A percentile compares a stretch with the other conserved stretches of the same genome.
phyloP scores from a whole-genome alignment of 2,113 vertebrate species.

The Bubo scandiacus region DNA sequence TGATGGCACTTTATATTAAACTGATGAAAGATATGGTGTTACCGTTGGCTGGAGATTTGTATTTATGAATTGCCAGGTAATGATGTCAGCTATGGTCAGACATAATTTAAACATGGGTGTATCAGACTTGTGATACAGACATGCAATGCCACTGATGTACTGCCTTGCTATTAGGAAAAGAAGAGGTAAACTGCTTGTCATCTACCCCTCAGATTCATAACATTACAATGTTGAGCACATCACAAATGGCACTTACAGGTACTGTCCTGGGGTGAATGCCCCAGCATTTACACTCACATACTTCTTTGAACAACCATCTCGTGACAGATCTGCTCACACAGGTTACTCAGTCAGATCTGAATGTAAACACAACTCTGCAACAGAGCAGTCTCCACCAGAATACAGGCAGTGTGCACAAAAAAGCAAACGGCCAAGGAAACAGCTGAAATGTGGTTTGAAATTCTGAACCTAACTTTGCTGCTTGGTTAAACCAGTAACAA shows the following conservation, averaged over 20 bases:
- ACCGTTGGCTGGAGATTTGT: neutral
- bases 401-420: neutral
- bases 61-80: neutral
- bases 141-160: neutral
- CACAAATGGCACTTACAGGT: neutral
- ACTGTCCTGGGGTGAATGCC: rapidly evolving
- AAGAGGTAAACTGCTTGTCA: neutral
- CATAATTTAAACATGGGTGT: neutral
- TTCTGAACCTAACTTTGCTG: neutral
- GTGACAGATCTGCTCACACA: neutral
- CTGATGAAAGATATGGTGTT: neutral
- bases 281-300: neutral
- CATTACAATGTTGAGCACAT: neutral
- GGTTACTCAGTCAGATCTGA: neutral
- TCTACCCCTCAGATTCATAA: neutral
- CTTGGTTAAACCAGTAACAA: neutral
- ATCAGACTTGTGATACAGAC: neutral
- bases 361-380: neutral
- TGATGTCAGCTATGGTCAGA: neutral
- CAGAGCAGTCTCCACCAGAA: neutral
- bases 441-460: neutral
- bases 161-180: neutral
- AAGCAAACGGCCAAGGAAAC: neutral
- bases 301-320: neutral
- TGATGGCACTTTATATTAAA: neutral